Base-by-base conservation (phyloP, 2,888 invertebrate genomes). In the Pharmacophagus antenor region DNA sequence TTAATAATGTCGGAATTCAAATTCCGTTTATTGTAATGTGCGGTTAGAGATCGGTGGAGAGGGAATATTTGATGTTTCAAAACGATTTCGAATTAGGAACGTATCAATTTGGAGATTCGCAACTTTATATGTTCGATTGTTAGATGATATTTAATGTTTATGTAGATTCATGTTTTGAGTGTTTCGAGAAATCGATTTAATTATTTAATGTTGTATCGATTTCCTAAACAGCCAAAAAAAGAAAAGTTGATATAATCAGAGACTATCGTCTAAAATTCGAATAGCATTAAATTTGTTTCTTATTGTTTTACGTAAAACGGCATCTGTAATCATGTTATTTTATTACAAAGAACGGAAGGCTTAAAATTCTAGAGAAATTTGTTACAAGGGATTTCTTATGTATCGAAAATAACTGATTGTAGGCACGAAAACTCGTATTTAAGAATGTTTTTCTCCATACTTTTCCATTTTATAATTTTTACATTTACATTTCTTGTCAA, bases 41-140 rank as follows among this genome's bases (percentile, higher is more conserved):
- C 53, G 63, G 65, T 70, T 69, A 63, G 72, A 67, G 67, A 64
- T 67, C 68, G 66, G 69, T 64, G 58, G n/a, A 63, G 65, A 61
- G 70, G 31, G 73, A 72, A 75, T 72, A 72, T 74, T 74, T 71
- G 64, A 60, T 68, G 69, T 69, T 75, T 65, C 63, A 73, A 80
- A 80, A 73, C 72, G 75, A 75, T 79, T 82, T 77, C 71, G 69
- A 77, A 78, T 79, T 80, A 77, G 69, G 74, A 75, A 82, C 80
- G 74, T 79, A 82, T 82, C 74, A 79, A 74, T 81, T 80, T 81
- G 58, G 63, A 64, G 6, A 68, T 72, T 75, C 73, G 71, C 68
- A 71, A 71, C 69, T 69, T 71, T 64, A 68, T 65, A 63, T 71
- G 70, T 73, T 71, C 64, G 68, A 71, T 67, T 68, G 70, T 63